Percentiles rank a stretch among this genome's conserved stretches.
phyloP scores from a whole-genome alignment of 2,797 vertebrate species.

The Tokudaia muenninki region DNA sequence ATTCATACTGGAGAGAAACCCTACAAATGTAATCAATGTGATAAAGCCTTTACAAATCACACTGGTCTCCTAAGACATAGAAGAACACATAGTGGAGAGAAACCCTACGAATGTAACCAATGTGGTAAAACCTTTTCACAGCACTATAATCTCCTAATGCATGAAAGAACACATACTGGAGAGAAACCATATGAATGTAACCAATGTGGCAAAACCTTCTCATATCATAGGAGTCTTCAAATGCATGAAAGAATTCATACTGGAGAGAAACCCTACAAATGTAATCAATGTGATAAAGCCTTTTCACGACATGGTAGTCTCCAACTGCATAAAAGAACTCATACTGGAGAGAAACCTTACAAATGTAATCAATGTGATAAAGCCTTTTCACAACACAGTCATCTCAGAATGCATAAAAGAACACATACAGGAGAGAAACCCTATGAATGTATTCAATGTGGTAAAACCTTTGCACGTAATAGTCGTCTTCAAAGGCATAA shows the following conservation, averaged over 20 bases:
- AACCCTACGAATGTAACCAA: background rate
- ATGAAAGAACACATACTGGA: background rate
- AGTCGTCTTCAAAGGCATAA: background rate
- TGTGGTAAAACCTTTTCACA: background rate
- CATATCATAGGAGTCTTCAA: background rate
- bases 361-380: background rate
- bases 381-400: background rate
- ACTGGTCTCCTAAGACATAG: background rate
- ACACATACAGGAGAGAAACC: background rate
- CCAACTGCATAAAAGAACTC: background rate
- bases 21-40: background rate
- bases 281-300: background rate
- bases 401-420: background rate
- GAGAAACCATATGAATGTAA: background rate
- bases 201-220: background rate
- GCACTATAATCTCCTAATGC: background rate
- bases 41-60: background rate
- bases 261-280: background rate
- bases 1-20: background rate
- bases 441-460: background rate
- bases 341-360: background rate
- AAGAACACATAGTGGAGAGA: conserved; percentile 9
- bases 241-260: background rate
- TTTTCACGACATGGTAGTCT: background rate
- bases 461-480: background rate